Percentiles rank a stretch among this genome's conserved stretches.
These are phyloP conservation scores for Luscinia megarhynchos DNA, from an alignment of 2,797 vertebrate species.

Conservation along the genomic window DNA sequence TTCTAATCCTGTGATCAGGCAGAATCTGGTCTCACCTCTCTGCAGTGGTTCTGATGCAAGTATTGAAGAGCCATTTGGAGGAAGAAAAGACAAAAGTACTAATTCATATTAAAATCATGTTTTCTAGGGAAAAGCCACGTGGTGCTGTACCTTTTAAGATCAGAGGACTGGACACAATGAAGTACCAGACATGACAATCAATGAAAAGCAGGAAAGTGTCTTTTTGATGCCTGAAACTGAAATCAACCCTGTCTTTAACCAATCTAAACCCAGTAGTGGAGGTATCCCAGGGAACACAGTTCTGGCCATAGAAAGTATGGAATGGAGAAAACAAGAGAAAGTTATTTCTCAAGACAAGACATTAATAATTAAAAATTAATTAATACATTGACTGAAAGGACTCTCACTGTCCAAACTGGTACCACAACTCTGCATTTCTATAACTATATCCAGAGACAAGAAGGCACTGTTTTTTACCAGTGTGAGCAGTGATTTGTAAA, in stretches of 20 bases:
- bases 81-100: background rate
- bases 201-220: background rate
- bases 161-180: background rate
- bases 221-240: background rate
- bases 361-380: background rate
- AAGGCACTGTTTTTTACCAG: background rate
- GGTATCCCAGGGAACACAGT: background rate
- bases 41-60: background rate
- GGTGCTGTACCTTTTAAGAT: background rate
- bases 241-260: background rate
- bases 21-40: background rate
- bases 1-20: background rate
- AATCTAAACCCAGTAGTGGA: background rate
- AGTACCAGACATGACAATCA: background rate
- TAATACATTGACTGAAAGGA: background rate
- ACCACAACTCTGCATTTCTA: background rate
- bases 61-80: background rate
- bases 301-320: background rate
- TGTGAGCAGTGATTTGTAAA: background rate
- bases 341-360: background rate
- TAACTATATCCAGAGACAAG: background rate
- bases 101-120: background rate
- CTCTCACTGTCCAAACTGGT: background rate
- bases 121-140: background rate
- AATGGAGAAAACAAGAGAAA: background rate